Percentiles rank a stretch among this genome's conserved stretches.
phyloP scores from a whole-genome alignment of 2,888 invertebrate species.

The Metalampra italica region DNA sequence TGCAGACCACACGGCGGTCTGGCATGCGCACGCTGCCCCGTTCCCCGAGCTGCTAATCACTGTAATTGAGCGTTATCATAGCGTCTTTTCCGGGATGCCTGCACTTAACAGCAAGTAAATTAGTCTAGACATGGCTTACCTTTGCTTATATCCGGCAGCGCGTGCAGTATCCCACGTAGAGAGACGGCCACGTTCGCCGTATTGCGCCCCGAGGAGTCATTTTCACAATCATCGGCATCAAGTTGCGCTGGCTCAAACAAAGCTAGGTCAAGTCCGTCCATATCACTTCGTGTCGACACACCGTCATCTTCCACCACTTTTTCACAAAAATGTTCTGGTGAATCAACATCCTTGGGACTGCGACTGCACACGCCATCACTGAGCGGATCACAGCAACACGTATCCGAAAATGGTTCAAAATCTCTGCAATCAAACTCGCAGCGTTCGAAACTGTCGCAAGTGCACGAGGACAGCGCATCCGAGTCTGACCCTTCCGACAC shows the following conservation, averaged over 20 bases:
- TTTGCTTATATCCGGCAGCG: constrained; percentile 48
- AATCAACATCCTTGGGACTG: constrained; percentile 71
- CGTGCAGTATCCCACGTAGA: constrained; percentile 63
- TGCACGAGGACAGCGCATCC: constrained; percentile 76
- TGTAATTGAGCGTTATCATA: constrained; percentile 52
- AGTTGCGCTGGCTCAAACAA: constrained; percentile 80
- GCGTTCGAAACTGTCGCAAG: constrained; percentile 75
- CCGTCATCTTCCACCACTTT: constrained; percentile 60
- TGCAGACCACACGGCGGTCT: constrained; percentile 42
- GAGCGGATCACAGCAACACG: constrained; percentile 77
- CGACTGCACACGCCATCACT: constrained; percentile 71
- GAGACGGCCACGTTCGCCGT: constrained; percentile 38
- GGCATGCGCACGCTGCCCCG: constrained; percentile 29
- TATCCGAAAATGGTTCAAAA: constrained; percentile 80
- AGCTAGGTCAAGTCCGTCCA: constrained; percentile 83
- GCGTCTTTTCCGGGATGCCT: constrained; percentile 39
- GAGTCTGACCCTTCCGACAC: constrained; percentile 64
- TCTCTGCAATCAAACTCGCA: constrained; percentile 78
- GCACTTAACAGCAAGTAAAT: constrained; percentile 39
- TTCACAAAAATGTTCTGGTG: constrained; percentile 67
- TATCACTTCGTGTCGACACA: constrained; percentile 74
- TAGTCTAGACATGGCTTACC: constrained; percentile 50
- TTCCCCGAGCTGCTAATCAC: constrained; percentile 51
- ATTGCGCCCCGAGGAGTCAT: constrained; percentile 30
- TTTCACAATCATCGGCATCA: constrained; percentile 43